Evolutionary conservation across 1,140 invertebrate genomes (phyloP).

Genomic region (Lycorma delicatula): DNA sequence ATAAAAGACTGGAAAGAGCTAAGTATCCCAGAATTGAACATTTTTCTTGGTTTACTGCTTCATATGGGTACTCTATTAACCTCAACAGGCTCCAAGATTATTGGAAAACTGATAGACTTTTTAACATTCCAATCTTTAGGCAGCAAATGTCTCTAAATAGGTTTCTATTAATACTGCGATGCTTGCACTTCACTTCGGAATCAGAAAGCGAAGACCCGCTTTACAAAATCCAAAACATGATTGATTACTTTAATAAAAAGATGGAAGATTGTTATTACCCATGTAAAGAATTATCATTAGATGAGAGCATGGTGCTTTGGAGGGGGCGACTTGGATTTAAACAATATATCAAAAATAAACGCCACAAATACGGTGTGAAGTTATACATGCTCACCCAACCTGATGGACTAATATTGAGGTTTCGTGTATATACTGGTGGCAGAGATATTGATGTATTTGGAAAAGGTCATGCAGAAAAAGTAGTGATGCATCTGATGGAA

Average conservation of each 20-base stretch:
- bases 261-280: conserved; percentile 28
- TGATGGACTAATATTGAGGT: conserved; percentile 19
- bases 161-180: too few species aligned
- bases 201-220: too few species aligned
- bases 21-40: too few species aligned
- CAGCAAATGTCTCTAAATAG: too few species aligned
- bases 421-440: conserved; percentile 5
- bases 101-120: too few species aligned
- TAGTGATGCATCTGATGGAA: conserved; percentile 2
- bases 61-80: too few species aligned
- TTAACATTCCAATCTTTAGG: too few species aligned
- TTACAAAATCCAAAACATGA: too few species aligned
- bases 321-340: neutral
- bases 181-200: too few species aligned
- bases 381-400: conserved; percentile 19
- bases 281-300: conserved; percentile 21
- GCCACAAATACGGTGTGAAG: conserved; percentile 6
- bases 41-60: too few species aligned
- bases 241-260: conserved; percentile 29
- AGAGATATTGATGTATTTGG: neutral
- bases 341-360: conserved; percentile 3
- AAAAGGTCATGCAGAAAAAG: neutral
- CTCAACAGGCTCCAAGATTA: too few species aligned
- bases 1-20: too few species aligned
- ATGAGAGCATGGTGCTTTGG: conserved; percentile 4